Evolutionary conservation across 2,797 vertebrate genomes (phyloP).

Genomic region (Apogon hyalosoma): DNA sequence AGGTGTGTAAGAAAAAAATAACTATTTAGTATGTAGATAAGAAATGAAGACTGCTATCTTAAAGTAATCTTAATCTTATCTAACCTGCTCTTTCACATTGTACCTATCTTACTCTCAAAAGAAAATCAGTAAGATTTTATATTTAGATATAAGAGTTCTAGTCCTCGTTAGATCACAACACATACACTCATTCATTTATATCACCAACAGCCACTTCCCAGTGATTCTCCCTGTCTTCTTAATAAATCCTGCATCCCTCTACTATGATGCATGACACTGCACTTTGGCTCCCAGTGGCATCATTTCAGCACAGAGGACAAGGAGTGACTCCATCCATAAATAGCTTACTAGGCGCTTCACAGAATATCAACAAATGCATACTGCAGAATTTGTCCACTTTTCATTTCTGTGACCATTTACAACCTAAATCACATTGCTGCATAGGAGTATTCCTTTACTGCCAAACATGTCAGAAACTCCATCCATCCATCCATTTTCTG

Average conservation of each 20-base stretch:
- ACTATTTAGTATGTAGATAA: too few relatives aligned
- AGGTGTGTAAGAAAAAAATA: too few relatives aligned
- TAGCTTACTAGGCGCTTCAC: slow-evolving; percentile 49
- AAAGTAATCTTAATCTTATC: too few relatives aligned
- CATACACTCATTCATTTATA: background rate
- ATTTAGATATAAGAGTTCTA: too few relatives aligned
- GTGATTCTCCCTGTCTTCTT: slow-evolving; percentile 7
- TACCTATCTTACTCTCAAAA: too few relatives aligned
- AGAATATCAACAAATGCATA: slow-evolving; percentile 27
- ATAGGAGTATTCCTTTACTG: slow-evolving; percentile 9
- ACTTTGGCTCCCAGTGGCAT: slow-evolving; percentile 31
- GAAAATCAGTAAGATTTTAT: too few relatives aligned
- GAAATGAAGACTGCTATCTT: too few relatives aligned
- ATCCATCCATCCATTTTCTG: too few relatives aligned
- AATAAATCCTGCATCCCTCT: slow-evolving; percentile 19
- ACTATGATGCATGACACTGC: slow-evolving; percentile 44
- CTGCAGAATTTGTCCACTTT: slow-evolving; percentile 37
- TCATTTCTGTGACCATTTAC: slow-evolving; percentile 15
- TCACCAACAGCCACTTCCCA: background rate
- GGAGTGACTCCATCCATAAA: slow-evolving; percentile 50
- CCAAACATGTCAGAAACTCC: slow-evolving; percentile 13
- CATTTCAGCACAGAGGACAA: slow-evolving; percentile 43
- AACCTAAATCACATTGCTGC: slow-evolving; percentile 6
- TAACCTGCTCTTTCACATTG: too few relatives aligned
- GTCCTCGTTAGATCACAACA: too few relatives aligned